Base-by-base conservation (phyloP, 2,888 invertebrate genomes). In the Cordilura impudica region DNA sequence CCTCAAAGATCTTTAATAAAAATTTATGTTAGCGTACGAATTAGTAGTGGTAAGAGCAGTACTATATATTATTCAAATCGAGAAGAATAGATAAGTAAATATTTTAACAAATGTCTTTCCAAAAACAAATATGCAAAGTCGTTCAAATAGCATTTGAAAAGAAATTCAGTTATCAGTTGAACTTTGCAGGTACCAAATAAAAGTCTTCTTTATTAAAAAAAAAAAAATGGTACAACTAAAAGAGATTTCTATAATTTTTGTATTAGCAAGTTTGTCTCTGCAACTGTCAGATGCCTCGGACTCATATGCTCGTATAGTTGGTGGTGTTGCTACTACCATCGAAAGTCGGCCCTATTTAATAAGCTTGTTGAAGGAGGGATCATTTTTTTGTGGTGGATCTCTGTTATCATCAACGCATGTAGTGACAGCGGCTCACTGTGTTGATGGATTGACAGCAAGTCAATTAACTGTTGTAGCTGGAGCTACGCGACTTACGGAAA, bases 391-490 rank as follows among this genome's bases (percentile, higher is more conserved):
- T 56, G 89, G 89, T 14, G 89, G 88, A 8, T 78, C 86, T 1
- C 60, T 88, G 67, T 81, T 86, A 14, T 83, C 83, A n/a, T 29
- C 81, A 3, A 83, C 69, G 0, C 86, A 87, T 73, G 86, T 88
- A 51, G 75, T 88, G 0, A 88, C 88, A 0, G 88, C 88, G 0
- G 88, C 87, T 0, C 88, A 88, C 56, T 88, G 88, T 51, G 81
- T 87, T 1, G 80, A 83, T n/a, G 85, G 84, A 1, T 60, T 83
- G 4, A 45, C 71, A 0, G 79, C 84, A 0, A 19, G 56, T 4
- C 61, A 81, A 0, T 45, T 88, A 0, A 73, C 70, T 19, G 84
- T 88, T 1, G 84, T 85, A 16, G 87, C 83, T 4, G 87, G 88
- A 1, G 83, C 80, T 12, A 84, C 86, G 1, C 63, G 67, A 2